Base-by-base conservation (phyloP, 2,113 vertebrate genomes). In the Sylvietta virens region DNA sequence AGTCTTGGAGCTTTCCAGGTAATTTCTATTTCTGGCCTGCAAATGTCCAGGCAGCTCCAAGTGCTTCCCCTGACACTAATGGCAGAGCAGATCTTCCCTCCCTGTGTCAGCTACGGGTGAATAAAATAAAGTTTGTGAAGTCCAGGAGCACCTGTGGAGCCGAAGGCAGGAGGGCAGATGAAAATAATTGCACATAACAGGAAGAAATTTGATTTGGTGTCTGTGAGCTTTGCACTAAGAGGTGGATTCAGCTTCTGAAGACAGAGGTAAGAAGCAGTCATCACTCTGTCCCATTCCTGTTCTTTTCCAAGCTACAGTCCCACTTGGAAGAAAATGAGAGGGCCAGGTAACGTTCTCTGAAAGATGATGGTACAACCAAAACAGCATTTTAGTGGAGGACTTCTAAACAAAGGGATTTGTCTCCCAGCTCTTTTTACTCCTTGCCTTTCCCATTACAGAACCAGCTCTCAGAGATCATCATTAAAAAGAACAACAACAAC, bases 401-500 rank as follows among this genome's bases (percentile, higher is more conserved):
- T 69, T 70, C 23, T 37, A 28, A 83, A 72, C 40, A 84, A 58
- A 17, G 30, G 37, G 45, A 84, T 67, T 40, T 50, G 24, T 66
- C 57, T 80, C 39, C 35, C 54, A 73, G 80, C 24, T 44, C 28
- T 51, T 70, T 85, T 58, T 27, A 37, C 37, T 87, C 42, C 23
- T 53, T 48, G 35, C 39, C 69, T 94, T 92, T 88, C 45, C 53
- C 35, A 24, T 40, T 73, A 72, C 6, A 26, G 77, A 86, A 67
- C 44, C 47, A 69, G 45, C 62, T 65, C 66, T 85, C 72, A 70
- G 72, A 92, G 53, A 72, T 77, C 73, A 64, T 95, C 84, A 92
- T 94, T 91, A 92, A 64, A 96, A 88, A 90, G 72, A 96, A 71
- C 74, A 95, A 81, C 79, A 95, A 53, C 54, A 90, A 93, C 58